Conservation (phyloP, 2,888 invertebrate genomes). For the Dynastes grantii region DNA sequence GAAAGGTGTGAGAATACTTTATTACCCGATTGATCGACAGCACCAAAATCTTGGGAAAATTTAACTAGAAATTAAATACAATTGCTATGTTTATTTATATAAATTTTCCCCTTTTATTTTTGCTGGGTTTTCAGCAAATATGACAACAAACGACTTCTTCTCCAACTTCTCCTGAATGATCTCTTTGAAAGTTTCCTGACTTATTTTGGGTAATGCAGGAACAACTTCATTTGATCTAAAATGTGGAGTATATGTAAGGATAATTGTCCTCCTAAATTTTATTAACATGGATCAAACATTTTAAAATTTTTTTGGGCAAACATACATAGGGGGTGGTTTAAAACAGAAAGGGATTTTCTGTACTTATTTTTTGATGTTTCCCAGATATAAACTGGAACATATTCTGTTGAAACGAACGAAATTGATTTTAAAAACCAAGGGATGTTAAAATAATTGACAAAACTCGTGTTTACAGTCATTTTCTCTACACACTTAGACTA, state of each 20-base stretch:
- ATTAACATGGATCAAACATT: constrained; percentile 52
- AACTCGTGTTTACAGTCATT: constrained; percentile 51
- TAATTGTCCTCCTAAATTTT: background rate
- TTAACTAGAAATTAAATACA: constrained; percentile 65
- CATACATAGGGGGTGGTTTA: constrained; percentile 58
- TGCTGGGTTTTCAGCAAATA: too few species aligned
- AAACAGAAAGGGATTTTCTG: constrained; percentile 50
- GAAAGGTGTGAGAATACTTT: constrained; percentile 69
- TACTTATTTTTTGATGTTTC: constrained; percentile 67
- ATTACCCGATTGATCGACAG: constrained; percentile 66
- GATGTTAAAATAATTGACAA: constrained; percentile 45
- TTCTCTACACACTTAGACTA: constrained; percentile 49
- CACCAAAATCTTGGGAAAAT: constrained; percentile 71
- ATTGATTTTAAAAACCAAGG: constrained; percentile 44
- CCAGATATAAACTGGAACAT: constrained; percentile 68
- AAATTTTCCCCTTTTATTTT: constrained; percentile 12
- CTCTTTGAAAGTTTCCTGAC: constrained; percentile 66
- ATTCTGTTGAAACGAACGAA: constrained; percentile 60
- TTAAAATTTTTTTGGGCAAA: constrained; percentile 36
- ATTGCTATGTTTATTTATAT: background rate
- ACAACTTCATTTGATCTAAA: constrained; percentile 59
- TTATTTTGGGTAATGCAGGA: constrained; percentile 66
- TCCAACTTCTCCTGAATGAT: constrained; percentile 60
- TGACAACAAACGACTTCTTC: constrained; percentile 69
- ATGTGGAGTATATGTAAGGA: background rate